These are phyloP conservation scores for Metallyticus violacea DNA, from an alignment of 2,888 invertebrate genomes.

Conservation along the genomic window DNA sequence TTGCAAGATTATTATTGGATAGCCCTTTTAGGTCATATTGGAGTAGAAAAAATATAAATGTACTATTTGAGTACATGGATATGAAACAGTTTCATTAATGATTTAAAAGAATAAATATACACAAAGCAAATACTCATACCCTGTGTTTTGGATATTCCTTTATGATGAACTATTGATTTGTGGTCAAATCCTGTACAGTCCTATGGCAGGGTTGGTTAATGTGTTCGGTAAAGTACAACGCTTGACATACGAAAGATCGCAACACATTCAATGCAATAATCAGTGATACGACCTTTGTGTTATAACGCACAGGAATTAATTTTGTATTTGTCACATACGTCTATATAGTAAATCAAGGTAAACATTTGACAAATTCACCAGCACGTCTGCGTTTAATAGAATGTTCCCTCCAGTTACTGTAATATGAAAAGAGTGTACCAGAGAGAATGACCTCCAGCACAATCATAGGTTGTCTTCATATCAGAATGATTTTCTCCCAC, in stretches of 20 bases:
- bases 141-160: too few relatives aligned
- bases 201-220: background rate
- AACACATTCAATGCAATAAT: background rate
- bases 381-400: too few relatives aligned
- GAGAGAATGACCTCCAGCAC: too few relatives aligned
- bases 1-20: too few relatives aligned
- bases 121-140: background rate
- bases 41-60: too few relatives aligned
- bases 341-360: background rate
- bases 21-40: too few relatives aligned
- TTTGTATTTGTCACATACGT: background rate
- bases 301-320: background rate
- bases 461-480: too few relatives aligned
- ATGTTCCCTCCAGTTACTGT: too few relatives aligned
- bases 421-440: too few relatives aligned
- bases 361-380: background rate
- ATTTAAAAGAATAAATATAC: background rate
- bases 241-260: background rate
- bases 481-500: too few relatives aligned
- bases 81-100: too few relatives aligned
- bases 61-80: too few relatives aligned
- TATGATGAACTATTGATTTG: background rate
- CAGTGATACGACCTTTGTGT: background rate
- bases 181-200: background rate
- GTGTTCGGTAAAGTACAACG: background rate